phyloP scores from a whole-genome alignment of 2,113 vertebrate species.

The Chlamydotis undulata region DNA sequence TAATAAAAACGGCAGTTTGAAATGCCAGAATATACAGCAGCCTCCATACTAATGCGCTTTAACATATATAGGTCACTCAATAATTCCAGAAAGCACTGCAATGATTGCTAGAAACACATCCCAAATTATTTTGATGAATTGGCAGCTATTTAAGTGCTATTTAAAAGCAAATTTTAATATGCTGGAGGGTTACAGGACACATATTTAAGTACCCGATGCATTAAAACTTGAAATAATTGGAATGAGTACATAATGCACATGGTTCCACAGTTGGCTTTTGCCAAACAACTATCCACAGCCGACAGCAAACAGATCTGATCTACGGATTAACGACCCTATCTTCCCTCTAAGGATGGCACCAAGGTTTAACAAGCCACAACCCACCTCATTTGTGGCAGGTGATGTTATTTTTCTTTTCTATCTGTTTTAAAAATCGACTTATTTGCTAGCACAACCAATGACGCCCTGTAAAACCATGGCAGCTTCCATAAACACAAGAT shows the following conservation, averaged over 20 bases:
- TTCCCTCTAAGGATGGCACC: neutral
- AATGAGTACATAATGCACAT: rapidly evolving
- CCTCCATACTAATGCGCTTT: neutral
- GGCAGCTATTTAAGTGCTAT: neutral
- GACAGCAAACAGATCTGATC: neutral
- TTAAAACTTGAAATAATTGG: neutral
- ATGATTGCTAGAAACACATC: neutral
- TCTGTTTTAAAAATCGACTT: neutral
- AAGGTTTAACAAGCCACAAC: neutral
- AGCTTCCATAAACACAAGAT: neutral
- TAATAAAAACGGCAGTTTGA: slow-evolving; percentile 34
- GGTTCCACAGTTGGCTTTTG: neutral
- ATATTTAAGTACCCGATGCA: neutral
- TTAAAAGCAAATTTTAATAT: slow-evolving; percentile 2
- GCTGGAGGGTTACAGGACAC: neutral
- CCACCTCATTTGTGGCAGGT: rapidly evolving
- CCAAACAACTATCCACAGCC: neutral
- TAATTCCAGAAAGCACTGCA: neutral
- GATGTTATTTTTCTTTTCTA: neutral
- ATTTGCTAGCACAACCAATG: neutral
- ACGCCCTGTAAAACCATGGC: neutral
- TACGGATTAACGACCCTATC: neutral
- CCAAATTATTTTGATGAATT: slow-evolving; percentile 39
- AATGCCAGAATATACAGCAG: slow-evolving; percentile 9
- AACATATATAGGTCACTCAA: neutral